Conservation (phyloP, 2,797 vertebrate species). For the Pyrocephalus nanus region DNA sequence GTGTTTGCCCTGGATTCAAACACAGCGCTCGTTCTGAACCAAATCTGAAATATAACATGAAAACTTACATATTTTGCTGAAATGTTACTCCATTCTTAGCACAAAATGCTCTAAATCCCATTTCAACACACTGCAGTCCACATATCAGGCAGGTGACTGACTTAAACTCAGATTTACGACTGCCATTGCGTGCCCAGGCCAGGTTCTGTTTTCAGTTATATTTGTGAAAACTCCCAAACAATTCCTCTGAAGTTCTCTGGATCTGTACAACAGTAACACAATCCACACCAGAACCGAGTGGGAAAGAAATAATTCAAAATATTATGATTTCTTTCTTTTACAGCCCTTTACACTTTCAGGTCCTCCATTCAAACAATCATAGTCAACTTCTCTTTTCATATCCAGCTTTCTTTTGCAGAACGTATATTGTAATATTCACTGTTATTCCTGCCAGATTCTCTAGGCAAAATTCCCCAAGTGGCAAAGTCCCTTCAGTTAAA, state of each 20-base stretch:
- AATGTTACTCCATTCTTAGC: background rate
- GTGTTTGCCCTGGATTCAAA: background rate
- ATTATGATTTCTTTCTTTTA: slow-evolving; percentile 11
- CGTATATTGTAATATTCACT: background rate
- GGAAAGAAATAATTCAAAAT: background rate
- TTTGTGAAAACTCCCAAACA: background rate
- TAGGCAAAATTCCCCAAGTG: slow-evolving; percentile 18
- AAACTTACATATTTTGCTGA: background rate
- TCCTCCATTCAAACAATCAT: background rate
- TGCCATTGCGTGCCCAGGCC: background rate
- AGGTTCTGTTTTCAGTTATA: slow-evolving; percentile 20
- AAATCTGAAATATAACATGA: background rate
- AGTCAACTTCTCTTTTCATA: background rate
- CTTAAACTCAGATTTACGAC: background rate
- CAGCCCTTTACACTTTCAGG: background rate
- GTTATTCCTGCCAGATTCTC: slow-evolving; percentile 1
- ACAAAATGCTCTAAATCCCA: background rate
- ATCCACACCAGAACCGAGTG: background rate
- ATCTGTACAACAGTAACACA: background rate
- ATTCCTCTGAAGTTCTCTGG: slow-evolving; percentile 2
- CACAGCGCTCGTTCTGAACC: background rate
- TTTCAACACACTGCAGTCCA: background rate
- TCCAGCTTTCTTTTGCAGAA: slow-evolving; percentile 1
- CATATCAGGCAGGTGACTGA: background rate
- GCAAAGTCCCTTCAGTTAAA: slow-evolving; percentile 38